phyloP scores from a whole-genome alignment of 2,888 invertebrate genomes.

The Cosmorhoe ocellata region DNA sequence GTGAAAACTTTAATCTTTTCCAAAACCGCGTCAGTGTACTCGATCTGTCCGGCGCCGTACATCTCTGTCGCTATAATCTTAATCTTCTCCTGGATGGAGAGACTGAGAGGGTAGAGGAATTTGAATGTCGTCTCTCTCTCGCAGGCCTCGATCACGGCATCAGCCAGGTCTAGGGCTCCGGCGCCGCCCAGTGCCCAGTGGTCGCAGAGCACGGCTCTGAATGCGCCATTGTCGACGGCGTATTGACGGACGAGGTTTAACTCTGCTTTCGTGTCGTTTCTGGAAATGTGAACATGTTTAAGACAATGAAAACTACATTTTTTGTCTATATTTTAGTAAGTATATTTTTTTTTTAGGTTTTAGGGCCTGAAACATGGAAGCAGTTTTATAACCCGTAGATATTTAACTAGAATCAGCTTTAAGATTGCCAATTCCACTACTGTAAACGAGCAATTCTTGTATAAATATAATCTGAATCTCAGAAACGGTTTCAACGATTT shows the following conservation, averaged over 20 bases:
- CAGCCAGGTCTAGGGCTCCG: slow-evolving; percentile 93
- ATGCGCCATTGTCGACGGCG: slow-evolving; percentile 91
- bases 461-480: too few species aligned
- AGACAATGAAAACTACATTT: background rate
- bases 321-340: too few species aligned
- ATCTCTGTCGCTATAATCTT: slow-evolving; percentile 93
- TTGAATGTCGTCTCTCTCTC: slow-evolving; percentile 84
- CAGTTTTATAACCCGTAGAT: too few species aligned
- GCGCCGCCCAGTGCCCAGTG: slow-evolving; percentile 96
- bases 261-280: slow-evolving; percentile 93
- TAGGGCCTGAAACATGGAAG: too few species aligned
- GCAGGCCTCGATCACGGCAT: slow-evolving; percentile 92
- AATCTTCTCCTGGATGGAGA: slow-evolving; percentile 93
- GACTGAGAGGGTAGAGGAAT: slow-evolving; percentile 86
- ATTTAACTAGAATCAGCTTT: too few species aligned
- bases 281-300: slow-evolving; percentile 49
- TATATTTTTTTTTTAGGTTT: too few species aligned
- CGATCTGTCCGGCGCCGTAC: slow-evolving; percentile 96
- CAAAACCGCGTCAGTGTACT: slow-evolving; percentile 87
- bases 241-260: slow-evolving; percentile 88
- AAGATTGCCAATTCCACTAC: too few species aligned
- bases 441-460: too few species aligned
- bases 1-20: slow-evolving; percentile 87
- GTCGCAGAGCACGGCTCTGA: slow-evolving; percentile 91
- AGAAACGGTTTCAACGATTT: too few species aligned